These are phyloP conservation scores for Trachelus tabidus DNA, from an alignment of 2,888 invertebrate genomes.

Conservation along the genomic window DNA sequence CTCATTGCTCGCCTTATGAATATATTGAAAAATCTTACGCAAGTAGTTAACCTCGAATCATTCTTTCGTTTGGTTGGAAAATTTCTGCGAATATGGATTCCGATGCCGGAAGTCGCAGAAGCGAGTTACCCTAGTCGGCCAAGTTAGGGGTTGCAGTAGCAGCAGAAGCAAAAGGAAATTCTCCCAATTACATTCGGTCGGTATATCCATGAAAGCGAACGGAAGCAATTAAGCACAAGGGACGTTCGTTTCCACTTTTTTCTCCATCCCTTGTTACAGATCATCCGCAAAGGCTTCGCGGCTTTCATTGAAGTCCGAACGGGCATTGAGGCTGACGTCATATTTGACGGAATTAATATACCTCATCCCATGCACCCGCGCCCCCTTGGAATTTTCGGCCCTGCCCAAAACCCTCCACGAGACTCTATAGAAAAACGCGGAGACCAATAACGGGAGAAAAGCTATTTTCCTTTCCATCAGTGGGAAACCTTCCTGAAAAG, in stretches of 20 bases:
- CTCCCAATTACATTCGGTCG: constrained; percentile 42
- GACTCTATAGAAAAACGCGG: background rate
- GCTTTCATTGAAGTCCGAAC: constrained; percentile 28
- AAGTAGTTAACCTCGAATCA: background rate
- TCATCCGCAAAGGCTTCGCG: constrained; percentile 27
- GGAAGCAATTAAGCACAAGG: constrained; percentile 47
- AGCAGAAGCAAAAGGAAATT: background rate
- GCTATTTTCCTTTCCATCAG: background rate
- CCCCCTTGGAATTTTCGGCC: constrained; percentile 18
- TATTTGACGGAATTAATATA: constrained; percentile 13
- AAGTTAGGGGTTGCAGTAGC: background rate
- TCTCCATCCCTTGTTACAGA: constrained; percentile 19
- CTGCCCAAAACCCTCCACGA: background rate
- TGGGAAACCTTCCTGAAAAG: background rate
- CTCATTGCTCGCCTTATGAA: background rate
- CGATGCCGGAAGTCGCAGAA: background rate
- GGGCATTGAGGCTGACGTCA: constrained; percentile 19
- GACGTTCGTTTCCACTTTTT: constrained; percentile 25
- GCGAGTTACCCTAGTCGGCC: background rate
- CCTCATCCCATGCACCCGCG: background rate
- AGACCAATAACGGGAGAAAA: background rate
- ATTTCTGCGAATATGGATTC: background rate
- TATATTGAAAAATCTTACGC: background rate
- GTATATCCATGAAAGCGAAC: constrained; percentile 27
- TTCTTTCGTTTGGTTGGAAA: background rate